Evolutionary conservation across 2,888 invertebrate species (phyloP).

Genomic region (Romanomermis culicivorax): DNA sequence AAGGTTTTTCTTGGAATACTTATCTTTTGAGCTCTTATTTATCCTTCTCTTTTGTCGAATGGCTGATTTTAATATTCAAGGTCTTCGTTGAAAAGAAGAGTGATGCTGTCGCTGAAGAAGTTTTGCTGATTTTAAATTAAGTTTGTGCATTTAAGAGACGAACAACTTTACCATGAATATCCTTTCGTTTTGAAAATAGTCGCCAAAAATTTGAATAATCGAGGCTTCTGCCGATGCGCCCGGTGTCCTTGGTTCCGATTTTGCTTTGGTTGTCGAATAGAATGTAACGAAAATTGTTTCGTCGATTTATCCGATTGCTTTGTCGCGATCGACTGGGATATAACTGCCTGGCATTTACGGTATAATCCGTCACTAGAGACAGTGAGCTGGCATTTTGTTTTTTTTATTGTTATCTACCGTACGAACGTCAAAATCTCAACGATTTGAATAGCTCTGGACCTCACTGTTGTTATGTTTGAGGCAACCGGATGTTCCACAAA

Average conservation of each 20-base stretch:
- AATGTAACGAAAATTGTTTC: conserved; percentile 38
- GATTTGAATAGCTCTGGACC: neutral
- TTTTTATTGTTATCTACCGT: neutral
- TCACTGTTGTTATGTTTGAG: neutral
- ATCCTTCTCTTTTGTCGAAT: no score
- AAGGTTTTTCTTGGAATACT: no score
- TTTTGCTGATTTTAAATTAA: no score
- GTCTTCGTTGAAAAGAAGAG: no score
- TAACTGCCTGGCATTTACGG: conserved; percentile 67
- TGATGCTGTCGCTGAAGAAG: no score
- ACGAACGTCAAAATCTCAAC: neutral
- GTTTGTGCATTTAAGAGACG: no score
- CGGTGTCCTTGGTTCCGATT: conserved; percentile 46
- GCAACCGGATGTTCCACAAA: no score
- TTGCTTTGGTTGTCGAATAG: conserved; percentile 62
- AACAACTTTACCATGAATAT: conserved; percentile 71
- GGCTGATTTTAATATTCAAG: no score
- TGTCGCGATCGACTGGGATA: conserved; percentile 81
- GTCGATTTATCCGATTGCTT: conserved; percentile 25
- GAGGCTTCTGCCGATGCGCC: conserved; percentile 42
- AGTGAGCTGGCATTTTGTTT: conserved; percentile 31
- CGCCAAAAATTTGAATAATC: conserved; percentile 33
- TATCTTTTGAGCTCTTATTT: no score
- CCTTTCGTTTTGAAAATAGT: conserved; percentile 69
- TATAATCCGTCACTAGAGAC: conserved; percentile 57